Base-by-base conservation (phyloP, 1,140 invertebrate species). In the Colletes gigas region DNA sequence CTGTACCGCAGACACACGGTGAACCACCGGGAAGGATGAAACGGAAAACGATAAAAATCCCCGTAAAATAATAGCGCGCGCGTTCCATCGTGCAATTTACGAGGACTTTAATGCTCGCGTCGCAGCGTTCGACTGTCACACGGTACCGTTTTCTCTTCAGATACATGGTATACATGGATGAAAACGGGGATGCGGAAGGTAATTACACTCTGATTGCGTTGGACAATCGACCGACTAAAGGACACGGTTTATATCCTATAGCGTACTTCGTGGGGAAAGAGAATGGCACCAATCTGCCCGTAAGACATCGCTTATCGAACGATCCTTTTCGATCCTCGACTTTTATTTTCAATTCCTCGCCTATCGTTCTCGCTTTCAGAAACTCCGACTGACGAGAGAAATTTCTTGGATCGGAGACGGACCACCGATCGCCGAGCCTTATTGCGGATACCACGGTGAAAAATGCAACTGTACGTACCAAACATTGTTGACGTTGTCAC, bases 101-200 rank as follows among this genome's bases (percentile, higher is more conserved):
- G 77, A 65, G 17, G 21, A 30, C 50, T 55, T 72, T 78, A 62
- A 71, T 62, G 39, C 66, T n/a, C 54, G 14, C 9, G 39, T 79
- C 66, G 68, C 67, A 47, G 50, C 30, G 47, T 67, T 50, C n/a
- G 44, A 12, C 14, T 44, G 62, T 62, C 63, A 73, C 50, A 65
- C 50, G 67, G 50, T 44, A 55, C 50, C 50, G 59, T 72, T 68
- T 57, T 62, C 69, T 82, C 39, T 57, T 2, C 75, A 98, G 97
- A 54, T 98, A 98, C 92, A 96, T 96, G 92, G 97, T 98, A 4
- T 96, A 98, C 85, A 98, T 99, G 95, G 98, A 99, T 90, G 96
- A 97, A 84, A 98, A 98, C 88, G 98, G 98, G 0, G 98, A 99
- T 89, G 98, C 98, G 0, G 97, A 98, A 89, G 98, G 98, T 17